Percentiles rank a stretch among this genome's conserved stretches.
phyloP scores from a whole-genome alignment of 2,888 invertebrate species.

The Sceliomorpha sp. region DNA sequence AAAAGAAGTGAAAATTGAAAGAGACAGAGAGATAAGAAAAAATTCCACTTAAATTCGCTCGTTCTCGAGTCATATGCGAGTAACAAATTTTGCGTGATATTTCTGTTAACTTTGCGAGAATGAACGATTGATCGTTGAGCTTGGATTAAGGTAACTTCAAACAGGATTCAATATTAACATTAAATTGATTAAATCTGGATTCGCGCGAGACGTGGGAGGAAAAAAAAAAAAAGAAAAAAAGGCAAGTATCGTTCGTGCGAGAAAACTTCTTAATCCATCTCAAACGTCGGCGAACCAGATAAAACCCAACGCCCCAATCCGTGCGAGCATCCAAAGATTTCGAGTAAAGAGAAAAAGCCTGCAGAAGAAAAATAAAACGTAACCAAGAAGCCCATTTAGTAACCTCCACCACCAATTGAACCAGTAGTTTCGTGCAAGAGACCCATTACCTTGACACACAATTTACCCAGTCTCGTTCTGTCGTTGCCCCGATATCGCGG shows the following conservation, averaged over 20 bases:
- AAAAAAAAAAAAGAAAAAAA: too few species aligned
- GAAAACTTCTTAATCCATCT: conserved; percentile 5
- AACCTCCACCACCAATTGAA: conserved; percentile 33
- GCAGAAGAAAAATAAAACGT: conserved; percentile 50
- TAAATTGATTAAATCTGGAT: too few species aligned
- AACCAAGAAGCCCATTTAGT: conserved; percentile 54
- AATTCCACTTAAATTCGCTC: conserved; percentile 1
- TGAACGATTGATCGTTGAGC: background rate
- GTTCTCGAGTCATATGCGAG: conserved; percentile 9
- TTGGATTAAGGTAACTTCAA: conserved; percentile 1
- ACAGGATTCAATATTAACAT: too few species aligned
- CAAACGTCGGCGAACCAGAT: background rate
- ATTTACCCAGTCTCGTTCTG: background rate
- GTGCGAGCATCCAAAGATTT: conserved; percentile 53
- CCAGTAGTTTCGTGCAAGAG: conserved; percentile 52
- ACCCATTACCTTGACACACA: conserved; percentile 48
- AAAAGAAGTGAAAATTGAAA: conserved; percentile 24
- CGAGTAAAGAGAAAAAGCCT: conserved; percentile 54
- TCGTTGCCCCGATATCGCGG: too few species aligned
- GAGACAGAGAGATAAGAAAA: background rate
- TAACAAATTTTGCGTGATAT: background rate
- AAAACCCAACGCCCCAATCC: conserved; percentile 18
- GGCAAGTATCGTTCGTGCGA: too few species aligned
- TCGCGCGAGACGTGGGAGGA: too few species aligned
- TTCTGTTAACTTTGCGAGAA: background rate